Evolutionary conservation across 2,797 vertebrate species (phyloP).

Genomic region (Chelonia mydas): DNA sequence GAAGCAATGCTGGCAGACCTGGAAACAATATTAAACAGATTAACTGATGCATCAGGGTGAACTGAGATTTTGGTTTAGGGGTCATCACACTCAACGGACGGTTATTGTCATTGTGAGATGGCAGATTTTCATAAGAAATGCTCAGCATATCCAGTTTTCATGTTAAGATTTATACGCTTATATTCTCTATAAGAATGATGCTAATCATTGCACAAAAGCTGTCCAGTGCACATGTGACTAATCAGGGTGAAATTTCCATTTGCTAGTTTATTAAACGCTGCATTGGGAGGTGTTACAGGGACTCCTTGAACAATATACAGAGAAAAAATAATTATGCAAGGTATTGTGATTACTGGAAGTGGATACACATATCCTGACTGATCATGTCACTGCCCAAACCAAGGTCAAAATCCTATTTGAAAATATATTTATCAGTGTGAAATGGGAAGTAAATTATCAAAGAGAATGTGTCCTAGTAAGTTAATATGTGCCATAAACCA

Average conservation of each 20-base stretch:
- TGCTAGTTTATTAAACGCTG: neutral
- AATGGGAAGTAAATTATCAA: neutral
- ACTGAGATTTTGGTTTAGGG: neutral
- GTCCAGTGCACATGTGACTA: neutral
- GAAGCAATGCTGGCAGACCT: neutral
- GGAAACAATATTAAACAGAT: neutral
- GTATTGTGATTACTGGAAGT: conserved; percentile 6
- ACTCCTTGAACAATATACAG: neutral
- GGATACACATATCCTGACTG: neutral
- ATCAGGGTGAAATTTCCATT: neutral
- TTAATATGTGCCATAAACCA: neutral
- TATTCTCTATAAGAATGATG: neutral
- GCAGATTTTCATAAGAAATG: neutral
- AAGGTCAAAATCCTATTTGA: conserved; percentile 16
- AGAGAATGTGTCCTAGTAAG: neutral
- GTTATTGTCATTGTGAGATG: neutral
- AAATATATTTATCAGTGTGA: neutral
- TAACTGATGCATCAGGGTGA: neutral
- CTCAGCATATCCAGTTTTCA: neutral
- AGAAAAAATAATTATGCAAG: neutral
- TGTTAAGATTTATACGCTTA: neutral
- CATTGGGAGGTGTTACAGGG: neutral
- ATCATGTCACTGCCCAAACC: neutral
- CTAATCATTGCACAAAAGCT: neutral
- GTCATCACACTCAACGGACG: neutral